Evolutionary conservation across 2,797 vertebrate species (phyloP).

Genomic region (Microctenopoma lineatum): DNA sequence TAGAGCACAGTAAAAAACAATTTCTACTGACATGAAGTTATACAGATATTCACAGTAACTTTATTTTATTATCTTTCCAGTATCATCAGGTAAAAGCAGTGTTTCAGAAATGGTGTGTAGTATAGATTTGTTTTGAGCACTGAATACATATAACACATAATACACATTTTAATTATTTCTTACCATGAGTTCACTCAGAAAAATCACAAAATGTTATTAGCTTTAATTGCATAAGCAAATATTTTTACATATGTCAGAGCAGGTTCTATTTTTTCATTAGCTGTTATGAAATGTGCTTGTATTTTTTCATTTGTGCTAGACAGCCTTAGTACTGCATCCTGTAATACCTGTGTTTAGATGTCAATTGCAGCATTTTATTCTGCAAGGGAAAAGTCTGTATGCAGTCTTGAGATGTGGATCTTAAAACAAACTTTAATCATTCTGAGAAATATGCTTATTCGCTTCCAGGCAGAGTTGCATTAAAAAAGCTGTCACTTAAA

Average conservation of each 20-base stretch:
- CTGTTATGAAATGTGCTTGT: conserved; percentile 13
- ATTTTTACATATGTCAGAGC: neutral
- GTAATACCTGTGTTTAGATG: conserved; percentile 6
- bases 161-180: too few species aligned
- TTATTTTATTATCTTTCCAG: neutral
- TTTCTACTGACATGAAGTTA: neutral
- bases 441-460: too few species aligned
- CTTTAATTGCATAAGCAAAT: neutral
- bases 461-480: too few species aligned
- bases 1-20: neutral
- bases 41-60: neutral
- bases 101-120: neutral
- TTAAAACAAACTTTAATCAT: neutral
- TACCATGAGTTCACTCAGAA: too few species aligned
- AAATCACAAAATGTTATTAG: too few species aligned
- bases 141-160: neutral
- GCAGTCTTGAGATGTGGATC: neutral
- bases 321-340: conserved; percentile 1
- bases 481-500: too few species aligned
- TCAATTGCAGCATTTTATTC: neutral
- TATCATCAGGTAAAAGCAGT: neutral
- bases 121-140: neutral
- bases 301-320: neutral
- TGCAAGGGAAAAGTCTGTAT: neutral
- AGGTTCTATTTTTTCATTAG: neutral